phyloP scores from a whole-genome alignment of 2,113 vertebrate genomes.

The Gallinago media region DNA sequence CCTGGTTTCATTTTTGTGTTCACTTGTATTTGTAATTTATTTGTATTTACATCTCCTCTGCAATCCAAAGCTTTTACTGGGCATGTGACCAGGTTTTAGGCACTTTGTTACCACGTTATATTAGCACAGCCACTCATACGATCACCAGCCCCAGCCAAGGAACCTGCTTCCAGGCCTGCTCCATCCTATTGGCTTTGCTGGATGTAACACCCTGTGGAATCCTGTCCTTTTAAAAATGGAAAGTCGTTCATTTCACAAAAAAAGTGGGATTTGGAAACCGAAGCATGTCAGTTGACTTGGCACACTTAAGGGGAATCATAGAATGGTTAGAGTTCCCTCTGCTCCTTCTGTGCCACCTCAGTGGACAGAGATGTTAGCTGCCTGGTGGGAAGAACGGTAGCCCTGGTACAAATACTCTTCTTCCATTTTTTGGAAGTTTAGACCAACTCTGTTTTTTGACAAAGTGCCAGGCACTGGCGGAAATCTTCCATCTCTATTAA shows the following conservation, averaged over 20 bases:
- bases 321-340: not conserved
- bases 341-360: rapidly evolving
- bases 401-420: not conserved
- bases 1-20: not conserved
- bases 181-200: not conserved
- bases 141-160: not conserved
- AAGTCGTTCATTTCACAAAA: not conserved
- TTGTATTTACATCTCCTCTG: not conserved
- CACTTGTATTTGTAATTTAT: not conserved
- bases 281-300: not conserved
- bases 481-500: not conserved
- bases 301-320: not conserved
- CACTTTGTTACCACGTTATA: not conserved
- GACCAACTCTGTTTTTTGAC: not conserved
- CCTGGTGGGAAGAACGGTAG: not conserved
- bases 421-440: not conserved
- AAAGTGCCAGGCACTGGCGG: not conserved
- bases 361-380: not conserved
- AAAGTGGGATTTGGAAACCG: not conserved
- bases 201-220: not conserved
- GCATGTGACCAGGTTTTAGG: not conserved
- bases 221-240: not conserved
- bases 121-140: not conserved
- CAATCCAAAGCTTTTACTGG: not conserved
- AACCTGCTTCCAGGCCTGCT: not conserved